Evolutionary conservation across 1,140 invertebrate genomes (phyloP).

Genomic region (Hirudo medicinalis): DNA sequence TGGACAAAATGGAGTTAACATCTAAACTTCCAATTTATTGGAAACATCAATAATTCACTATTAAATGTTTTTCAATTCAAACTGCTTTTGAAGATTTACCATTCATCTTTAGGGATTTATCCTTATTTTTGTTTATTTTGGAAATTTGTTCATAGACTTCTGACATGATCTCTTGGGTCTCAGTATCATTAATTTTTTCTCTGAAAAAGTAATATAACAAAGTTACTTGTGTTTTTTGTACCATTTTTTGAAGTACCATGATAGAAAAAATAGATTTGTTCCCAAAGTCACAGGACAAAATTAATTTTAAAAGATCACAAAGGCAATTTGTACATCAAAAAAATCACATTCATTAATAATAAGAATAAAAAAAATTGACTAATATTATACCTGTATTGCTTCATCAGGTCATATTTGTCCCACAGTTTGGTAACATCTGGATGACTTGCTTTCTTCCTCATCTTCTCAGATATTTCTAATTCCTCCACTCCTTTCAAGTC

Average conservation of each 20-base stretch:
- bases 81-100: not conserved
- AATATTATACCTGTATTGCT: constrained; percentile 60
- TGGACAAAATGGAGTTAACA: not conserved
- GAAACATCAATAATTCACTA: not conserved
- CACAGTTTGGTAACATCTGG: constrained; percentile 51
- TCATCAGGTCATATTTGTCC: constrained; percentile 88
- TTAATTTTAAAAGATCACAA: not conserved
- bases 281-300: not conserved
- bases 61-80: not conserved
- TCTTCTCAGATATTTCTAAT: constrained; percentile 49
- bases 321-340: not conserved
- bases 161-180: constrained; percentile 19
- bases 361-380: not conserved
- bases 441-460: constrained; percentile 45
- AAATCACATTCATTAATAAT: not conserved
- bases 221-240: not conserved
- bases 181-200: constrained; percentile 19
- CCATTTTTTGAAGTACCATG: not conserved
- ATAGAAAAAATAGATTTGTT: not conserved
- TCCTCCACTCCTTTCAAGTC: constrained; percentile 55
- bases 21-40: not conserved
- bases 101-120: too few relatives aligned
- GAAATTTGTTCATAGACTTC: constrained; percentile 20
- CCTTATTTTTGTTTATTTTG: constrained; percentile 24
- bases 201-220: constrained; percentile 16